Conservation (phyloP, 2,888 invertebrate genomes). For the Lumbricus terrestris region DNA sequence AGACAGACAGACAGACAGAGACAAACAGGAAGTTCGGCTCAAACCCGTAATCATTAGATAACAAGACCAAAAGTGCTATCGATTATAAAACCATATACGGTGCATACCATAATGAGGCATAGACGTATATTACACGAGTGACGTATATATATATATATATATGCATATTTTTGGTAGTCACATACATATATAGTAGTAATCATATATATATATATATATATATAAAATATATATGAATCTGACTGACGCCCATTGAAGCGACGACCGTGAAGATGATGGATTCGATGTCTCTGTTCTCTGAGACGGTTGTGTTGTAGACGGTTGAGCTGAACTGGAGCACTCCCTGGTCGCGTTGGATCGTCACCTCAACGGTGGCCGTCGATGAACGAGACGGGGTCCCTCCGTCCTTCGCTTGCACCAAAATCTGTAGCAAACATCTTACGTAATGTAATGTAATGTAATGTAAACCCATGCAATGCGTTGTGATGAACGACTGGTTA, state of each 20-base stretch:
- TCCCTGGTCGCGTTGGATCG: conserved; percentile 42
- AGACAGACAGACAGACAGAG: too few relatives aligned
- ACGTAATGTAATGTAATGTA: background rate
- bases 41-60: background rate
- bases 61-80: background rate
- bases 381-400: conserved; percentile 44
- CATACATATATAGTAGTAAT: too few relatives aligned
- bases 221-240: too few relatives aligned
- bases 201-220: too few relatives aligned
- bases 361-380: conserved; percentile 45
- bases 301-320: conserved; percentile 28
- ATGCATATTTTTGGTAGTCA: too few relatives aligned
- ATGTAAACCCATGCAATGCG: background rate
- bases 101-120: too few relatives aligned
- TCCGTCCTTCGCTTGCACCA: conserved; percentile 46
- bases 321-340: conserved; percentile 32
- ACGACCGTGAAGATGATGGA: conserved; percentile 31
- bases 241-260: conserved; percentile 38
- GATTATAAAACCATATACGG: too few relatives aligned
- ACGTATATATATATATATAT: too few relatives aligned
- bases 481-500: too few relatives aligned
- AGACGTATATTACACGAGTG: background rate
- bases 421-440: conserved; percentile 37
- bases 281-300: conserved; percentile 35
- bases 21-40: background rate